Conservation (phyloP, 1,140 invertebrate genomes). For the Drosophila repletoides region DNA sequence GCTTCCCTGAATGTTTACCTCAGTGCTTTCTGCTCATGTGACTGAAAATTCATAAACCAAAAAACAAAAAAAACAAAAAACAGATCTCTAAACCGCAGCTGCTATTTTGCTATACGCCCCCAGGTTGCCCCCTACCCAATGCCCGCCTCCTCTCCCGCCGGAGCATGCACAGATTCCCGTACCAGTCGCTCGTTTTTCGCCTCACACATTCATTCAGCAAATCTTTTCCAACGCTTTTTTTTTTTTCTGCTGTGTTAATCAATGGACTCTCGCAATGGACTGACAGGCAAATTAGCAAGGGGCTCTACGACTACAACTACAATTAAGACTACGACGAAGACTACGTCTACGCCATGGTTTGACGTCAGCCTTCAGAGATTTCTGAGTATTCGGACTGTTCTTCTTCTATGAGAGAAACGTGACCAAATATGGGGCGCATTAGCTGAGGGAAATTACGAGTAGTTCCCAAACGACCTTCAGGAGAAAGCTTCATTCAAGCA, state of each 20-base stretch:
- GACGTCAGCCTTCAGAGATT: conserved; percentile 14
- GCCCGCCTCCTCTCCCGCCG: background rate
- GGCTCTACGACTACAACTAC: too few species aligned
- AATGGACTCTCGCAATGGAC: conserved; percentile 48
- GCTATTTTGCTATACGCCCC: background rate
- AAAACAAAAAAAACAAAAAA: too few species aligned
- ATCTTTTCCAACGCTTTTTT: conserved; percentile 56
- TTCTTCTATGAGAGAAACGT: conserved; percentile 63
- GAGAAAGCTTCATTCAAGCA: background rate
- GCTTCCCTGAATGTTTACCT: conserved; percentile 37
- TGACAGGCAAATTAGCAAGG: conserved; percentile 60
- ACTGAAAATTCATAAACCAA: conserved; percentile 46
- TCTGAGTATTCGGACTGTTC: too few species aligned
- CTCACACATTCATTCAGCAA: conserved; percentile 63
- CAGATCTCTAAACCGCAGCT: conserved; percentile 13
- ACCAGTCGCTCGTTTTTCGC: conserved; percentile 10
- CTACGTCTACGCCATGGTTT: conserved; percentile 11
- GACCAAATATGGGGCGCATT: conserved; percentile 64
- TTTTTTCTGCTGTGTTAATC: conserved; percentile 52
- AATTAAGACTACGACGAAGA: too few species aligned
- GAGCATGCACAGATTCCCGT: background rate
- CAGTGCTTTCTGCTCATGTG: conserved; percentile 74
- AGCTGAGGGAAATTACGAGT: conserved; percentile 21
- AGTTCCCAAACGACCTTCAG: conserved; percentile 16
- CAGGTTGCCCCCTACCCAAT: too few species aligned